A percentile compares a stretch with the other conserved stretches of the same genome.
Conservation (phyloP, 2,797 vertebrate genomes). For the Pelobates cultripes region DNA sequence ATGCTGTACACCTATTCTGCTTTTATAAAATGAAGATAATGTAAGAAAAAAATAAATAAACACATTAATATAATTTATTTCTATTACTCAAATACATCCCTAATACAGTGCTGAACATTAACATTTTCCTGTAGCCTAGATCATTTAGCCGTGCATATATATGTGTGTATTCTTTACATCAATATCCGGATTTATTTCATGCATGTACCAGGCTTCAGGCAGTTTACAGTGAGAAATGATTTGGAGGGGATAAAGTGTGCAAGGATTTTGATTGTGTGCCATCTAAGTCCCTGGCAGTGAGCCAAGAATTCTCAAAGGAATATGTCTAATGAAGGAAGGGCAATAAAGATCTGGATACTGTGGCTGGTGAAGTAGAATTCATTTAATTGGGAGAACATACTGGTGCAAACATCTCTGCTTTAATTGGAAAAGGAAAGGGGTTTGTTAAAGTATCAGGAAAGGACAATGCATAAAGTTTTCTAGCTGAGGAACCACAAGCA, state of each 20-base stretch:
- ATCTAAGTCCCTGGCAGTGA: conserved; percentile 79
- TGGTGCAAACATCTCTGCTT: conserved; percentile 78
- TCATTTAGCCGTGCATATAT: background rate
- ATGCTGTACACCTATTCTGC: conserved; percentile 58
- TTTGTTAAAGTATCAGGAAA: conserved; percentile 83
- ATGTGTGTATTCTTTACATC: background rate
- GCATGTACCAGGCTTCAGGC: conserved; percentile 67
- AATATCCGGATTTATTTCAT: conserved; percentile 38
- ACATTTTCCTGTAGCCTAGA: background rate
- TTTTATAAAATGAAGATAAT: conserved; percentile 61
- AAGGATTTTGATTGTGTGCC: conserved; percentile 80
- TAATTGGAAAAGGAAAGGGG: conserved; percentile 80
- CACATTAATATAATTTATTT: no score
- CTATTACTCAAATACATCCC: no score
- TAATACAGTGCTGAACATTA: no score
- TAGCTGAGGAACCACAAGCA: conserved; percentile 87
- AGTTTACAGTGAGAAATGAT: conserved; percentile 80
- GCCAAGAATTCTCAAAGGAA: conserved; percentile 80
- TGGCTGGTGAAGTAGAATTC: conserved; percentile 77
- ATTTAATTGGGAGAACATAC: conserved; percentile 84
- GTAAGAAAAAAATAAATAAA: background rate
- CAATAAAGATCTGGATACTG: conserved; percentile 73
- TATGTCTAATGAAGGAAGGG: conserved; percentile 80
- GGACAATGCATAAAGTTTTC: conserved; percentile 88
- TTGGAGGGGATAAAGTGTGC: conserved; percentile 79